Evolutionary conservation across 2,888 invertebrate species (phyloP).

Genomic region (Uropetala carovei): DNA sequence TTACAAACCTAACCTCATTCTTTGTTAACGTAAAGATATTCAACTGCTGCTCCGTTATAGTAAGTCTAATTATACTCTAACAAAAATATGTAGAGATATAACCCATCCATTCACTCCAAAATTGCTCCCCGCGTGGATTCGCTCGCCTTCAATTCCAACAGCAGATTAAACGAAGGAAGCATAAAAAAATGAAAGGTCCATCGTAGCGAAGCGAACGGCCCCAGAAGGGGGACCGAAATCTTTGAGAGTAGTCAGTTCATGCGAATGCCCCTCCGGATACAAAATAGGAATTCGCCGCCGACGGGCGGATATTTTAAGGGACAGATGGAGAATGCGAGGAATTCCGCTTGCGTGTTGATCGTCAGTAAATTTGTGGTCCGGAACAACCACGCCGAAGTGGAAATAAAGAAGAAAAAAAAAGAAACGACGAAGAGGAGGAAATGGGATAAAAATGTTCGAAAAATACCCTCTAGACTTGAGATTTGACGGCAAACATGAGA

Average conservation of each 20-base stretch:
- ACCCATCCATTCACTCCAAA: too few relatives aligned
- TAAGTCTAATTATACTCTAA: too few relatives aligned
- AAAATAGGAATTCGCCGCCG: background rate
- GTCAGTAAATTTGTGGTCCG: constrained; percentile 11
- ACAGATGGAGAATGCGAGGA: constrained; percentile 57
- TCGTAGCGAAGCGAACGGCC: too few relatives aligned
- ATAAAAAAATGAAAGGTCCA: too few relatives aligned
- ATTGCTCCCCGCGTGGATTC: too few relatives aligned
- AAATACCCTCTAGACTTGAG: constrained; percentile 36
- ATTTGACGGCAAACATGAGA: constrained; percentile 19
- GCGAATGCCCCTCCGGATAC: background rate
- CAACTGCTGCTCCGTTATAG: too few relatives aligned
- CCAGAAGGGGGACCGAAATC: background rate
- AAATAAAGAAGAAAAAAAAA: background rate
- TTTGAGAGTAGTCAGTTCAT: background rate
- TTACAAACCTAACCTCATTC: too few relatives aligned
- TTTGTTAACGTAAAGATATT: too few relatives aligned
- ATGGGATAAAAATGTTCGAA: background rate
- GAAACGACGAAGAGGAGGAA: background rate
- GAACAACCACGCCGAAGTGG: background rate
- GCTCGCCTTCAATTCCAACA: too few relatives aligned
- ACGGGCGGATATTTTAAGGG: constrained; percentile 1
- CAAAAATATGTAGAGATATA: too few relatives aligned
- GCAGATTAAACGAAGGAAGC: too few relatives aligned
- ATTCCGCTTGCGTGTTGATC: background rate